A percentile compares a stretch with the other conserved stretches of the same genome.
Conservation (phyloP, 2,888 invertebrate genomes). For the Hermaeophaga mercurialis region DNA sequence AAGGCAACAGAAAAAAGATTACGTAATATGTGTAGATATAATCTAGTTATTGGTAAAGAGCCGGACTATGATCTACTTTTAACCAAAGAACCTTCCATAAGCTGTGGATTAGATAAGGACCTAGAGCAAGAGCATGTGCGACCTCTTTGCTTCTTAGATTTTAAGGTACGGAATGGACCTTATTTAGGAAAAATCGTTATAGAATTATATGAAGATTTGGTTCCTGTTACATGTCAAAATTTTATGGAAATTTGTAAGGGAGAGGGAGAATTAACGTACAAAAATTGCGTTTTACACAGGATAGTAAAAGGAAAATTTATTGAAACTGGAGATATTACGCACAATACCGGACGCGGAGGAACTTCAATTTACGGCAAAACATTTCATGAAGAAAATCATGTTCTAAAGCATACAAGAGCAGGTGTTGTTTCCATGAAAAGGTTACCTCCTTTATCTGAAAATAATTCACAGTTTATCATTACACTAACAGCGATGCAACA, state of each 20-base stretch:
- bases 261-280: slow-evolving; percentile 46
- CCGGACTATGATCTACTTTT: slow-evolving; percentile 5
- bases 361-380: slow-evolving; percentile 59
- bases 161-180: slow-evolving; percentile 50
- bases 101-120: slow-evolving; percentile 4
- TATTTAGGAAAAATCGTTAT: slow-evolving; percentile 52
- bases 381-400: slow-evolving; percentile 58
- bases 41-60: background rate
- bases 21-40: background rate
- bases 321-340: slow-evolving; percentile 62
- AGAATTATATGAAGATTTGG: slow-evolving; percentile 54
- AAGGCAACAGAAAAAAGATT: background rate
- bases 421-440: slow-evolving; percentile 59
- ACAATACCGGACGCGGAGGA: slow-evolving; percentile 60
- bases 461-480: slow-evolving; percentile 61
- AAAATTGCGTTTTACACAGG: slow-evolving; percentile 56
- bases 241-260: slow-evolving; percentile 53
- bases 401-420: slow-evolving; percentile 56
- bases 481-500: slow-evolving; percentile 57
- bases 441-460: slow-evolving; percentile 51
- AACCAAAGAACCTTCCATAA: slow-evolving; percentile 2
- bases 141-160: slow-evolving; percentile 56
- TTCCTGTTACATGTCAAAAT: slow-evolving; percentile 55
- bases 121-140: too few species aligned
- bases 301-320: slow-evolving; percentile 59